Evolutionary conservation across 2,888 invertebrate species (phyloP).

Genomic region (Zygogramma bicolorata): DNA sequence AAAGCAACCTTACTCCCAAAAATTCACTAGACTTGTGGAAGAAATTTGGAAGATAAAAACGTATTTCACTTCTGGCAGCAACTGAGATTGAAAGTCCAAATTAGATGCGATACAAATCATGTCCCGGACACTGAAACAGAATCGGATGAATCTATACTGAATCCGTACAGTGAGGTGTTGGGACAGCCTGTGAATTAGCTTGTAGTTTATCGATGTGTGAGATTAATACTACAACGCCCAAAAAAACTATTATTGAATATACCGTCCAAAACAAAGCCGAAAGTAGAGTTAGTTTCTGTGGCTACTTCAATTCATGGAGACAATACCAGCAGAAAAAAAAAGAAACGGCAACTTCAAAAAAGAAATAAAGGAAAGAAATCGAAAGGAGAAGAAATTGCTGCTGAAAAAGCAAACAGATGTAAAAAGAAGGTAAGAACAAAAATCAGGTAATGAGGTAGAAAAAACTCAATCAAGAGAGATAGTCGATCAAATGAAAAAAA

Average conservation of each 20-base stretch:
- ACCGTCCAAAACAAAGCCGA: too few relatives aligned
- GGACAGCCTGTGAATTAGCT: too few relatives aligned
- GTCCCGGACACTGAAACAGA: background rate
- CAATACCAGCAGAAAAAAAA: too few relatives aligned
- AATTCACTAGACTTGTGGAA: background rate
- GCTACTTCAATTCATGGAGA: too few relatives aligned
- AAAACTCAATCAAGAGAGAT: background rate
- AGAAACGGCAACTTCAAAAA: too few relatives aligned
- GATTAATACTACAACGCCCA: too few relatives aligned
- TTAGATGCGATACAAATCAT: background rate
- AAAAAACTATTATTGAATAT: too few relatives aligned
- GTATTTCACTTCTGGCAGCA: background rate
- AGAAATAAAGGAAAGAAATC: too few relatives aligned
- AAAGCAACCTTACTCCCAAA: background rate
- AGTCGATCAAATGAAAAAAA: background rate
- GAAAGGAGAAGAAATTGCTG: too few relatives aligned
- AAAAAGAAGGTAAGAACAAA: background rate
- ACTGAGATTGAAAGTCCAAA: background rate
- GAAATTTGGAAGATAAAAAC: background rate
- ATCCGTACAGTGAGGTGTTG: background rate
- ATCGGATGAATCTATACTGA: background rate
- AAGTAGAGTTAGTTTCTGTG: too few relatives aligned
- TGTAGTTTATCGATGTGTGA: too few relatives aligned
- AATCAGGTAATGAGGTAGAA: background rate
- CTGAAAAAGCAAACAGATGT: too few relatives aligned